Evolutionary conservation across 2,888 invertebrate genomes (phyloP), one percentile per base, ranked within the genome.

Genomic region (Pseudeuparius sepicola): DNA sequence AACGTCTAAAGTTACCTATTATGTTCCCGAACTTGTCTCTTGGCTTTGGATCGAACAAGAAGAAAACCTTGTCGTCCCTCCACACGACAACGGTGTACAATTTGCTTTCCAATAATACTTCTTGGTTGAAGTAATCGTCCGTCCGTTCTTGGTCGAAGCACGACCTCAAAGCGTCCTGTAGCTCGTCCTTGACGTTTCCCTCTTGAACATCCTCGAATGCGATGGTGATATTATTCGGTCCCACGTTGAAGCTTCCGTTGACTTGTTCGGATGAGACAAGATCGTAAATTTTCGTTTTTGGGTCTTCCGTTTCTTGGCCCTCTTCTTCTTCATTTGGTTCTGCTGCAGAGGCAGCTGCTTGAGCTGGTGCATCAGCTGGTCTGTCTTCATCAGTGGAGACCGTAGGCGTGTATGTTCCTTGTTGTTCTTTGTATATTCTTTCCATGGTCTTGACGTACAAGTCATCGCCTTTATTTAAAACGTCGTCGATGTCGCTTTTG

Each of bases 21-120:
- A 57, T 47, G 28, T 55, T 44, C 3, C 61, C 61, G 4, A 37
- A 36, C 11, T 52, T 48, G 41, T 60, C 56, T 14, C 61, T 49
- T 3, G 59, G 53, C 39, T 48, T 53, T 6, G 62, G 54, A 47
- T 63, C 63, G 38, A 61, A 64, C 1, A 59, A 34, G 38, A 53
- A 63, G 31, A 44, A 51, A 3, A 49, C 33, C 4, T 50, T 51
- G 4, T 52, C 51, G 9, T 57, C 55, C 23, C 50, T 51, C 61
- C 61, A 62, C 6, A 60, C 39, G 4, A 55, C 49, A 3, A 59
- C 53, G 3, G 53, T 52, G 14, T 56, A 40, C 3, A 48, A 38
- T 23, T 53, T 49, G 2, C 53, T 53, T 15, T 57, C 52, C 2
- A 61, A 13, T 4, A 61, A 34, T 2, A 51, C 16, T 31, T 52